Percentiles rank a stretch among this genome's conserved stretches.
Evolutionary conservation across 2,113 vertebrate species (phyloP).

Genomic region (Pygoscelis antarcticus): DNA sequence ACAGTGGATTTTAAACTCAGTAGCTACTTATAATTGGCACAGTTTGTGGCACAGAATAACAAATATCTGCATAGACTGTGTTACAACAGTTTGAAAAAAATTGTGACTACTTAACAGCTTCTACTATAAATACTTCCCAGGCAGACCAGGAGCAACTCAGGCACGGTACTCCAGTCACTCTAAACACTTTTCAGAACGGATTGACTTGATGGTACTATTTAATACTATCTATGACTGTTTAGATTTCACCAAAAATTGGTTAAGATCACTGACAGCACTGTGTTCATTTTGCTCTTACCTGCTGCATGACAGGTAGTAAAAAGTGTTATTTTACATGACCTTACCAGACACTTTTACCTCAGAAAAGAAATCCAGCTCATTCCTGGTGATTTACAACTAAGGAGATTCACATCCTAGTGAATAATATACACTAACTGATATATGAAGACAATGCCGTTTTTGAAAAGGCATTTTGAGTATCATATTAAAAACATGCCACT

Average conservation of each 20-base stretch:
- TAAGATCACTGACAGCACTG: background rate
- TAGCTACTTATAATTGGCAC: accelerated
- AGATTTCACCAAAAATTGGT: background rate
- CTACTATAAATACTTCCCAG: background rate
- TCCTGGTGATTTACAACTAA: background rate
- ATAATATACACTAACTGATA: background rate
- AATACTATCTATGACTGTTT: background rate
- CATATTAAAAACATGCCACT: background rate
- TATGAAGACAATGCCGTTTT: background rate
- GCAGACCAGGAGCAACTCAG: background rate
- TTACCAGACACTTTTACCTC: background rate
- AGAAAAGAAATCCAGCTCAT: background rate
- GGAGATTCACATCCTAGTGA: background rate
- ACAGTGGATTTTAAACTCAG: background rate
- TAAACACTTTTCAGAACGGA: background rate
- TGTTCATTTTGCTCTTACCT: background rate
- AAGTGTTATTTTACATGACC: background rate
- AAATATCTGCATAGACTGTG: background rate
- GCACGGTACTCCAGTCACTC: background rate
- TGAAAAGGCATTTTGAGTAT: background rate
- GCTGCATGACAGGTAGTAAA: background rate
- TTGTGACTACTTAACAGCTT: background rate
- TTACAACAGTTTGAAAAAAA: background rate
- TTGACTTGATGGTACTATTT: background rate
- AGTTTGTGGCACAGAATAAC: background rate